Evolutionary conservation across 2,113 vertebrate genomes (phyloP), one percentile per base, ranked within the genome.

Genomic region (Channa maculata): DNA sequence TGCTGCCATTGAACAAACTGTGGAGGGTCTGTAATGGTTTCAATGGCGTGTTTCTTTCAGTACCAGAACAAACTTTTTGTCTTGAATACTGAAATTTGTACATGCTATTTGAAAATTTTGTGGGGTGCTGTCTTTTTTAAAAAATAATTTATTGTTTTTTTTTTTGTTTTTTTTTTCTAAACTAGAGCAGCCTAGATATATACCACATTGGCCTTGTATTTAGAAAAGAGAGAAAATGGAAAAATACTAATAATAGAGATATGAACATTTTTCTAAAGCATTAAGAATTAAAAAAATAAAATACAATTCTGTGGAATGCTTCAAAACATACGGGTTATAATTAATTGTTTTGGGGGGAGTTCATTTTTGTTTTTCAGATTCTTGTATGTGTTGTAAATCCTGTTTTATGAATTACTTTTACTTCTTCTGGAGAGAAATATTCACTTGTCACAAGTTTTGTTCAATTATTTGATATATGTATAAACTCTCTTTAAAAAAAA

Each of bases 121-220:
- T 91, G 91, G 83, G 91, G 93, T 94, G 93, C 91, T 93, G 87
- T 90, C 86, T 88, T 88, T 87, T 80, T 80, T 90, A 43, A 59
- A 72, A 24, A 76, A 86, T 92, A 91, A 92, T 93, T 94, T 91
- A 90, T 93, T 90, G 65, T 82, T 88, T 90, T 84, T 59, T 83
- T 82, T 91, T 82, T 88, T 90, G 83, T 59, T 83, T 82, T 91
- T 92, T 90, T 24, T 93, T 92, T 90, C 77, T 82, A 89, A 92
- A 91, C 91, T 94, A 94, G 91, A 93, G 91, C 89, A 91, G 91
- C 89, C 90, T 94, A 94, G 92, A 92, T 93, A 92, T 93, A 95
- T 93, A 95, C 94, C 94, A 94, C 94, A 94, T 95, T 95, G 94
- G 94, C 94, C 94, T 95, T 95, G 93, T 94, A 95, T 95, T 95